Conservation (phyloP, 2,888 invertebrate genomes). For the Cephalotes varians region DNA sequence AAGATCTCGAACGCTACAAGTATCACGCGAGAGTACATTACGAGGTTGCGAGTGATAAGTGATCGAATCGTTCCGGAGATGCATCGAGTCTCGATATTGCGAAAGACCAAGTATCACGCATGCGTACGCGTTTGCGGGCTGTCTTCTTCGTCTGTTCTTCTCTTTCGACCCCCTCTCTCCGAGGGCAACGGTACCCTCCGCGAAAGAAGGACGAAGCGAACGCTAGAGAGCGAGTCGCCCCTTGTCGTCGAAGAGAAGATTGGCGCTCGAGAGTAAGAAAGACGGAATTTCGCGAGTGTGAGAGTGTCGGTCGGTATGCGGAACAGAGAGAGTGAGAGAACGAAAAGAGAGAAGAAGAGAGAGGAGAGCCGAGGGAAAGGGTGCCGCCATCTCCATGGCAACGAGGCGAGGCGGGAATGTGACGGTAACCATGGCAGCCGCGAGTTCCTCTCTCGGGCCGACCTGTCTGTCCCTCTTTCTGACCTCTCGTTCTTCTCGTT, state of each 20-base stretch:
- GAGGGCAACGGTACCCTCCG: slow-evolving; percentile 42
- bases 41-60: slow-evolving; percentile 70
- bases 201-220: slow-evolving; percentile 75
- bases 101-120: slow-evolving; percentile 68
- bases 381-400: slow-evolving; percentile 87
- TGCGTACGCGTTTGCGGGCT: slow-evolving; percentile 68
- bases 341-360: slow-evolving; percentile 67
- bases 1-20: slow-evolving; percentile 27
- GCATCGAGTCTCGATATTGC: slow-evolving; percentile 60
- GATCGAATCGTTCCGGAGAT: slow-evolving; percentile 69
- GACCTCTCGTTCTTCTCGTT: slow-evolving; percentile 76
- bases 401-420: slow-evolving; percentile 86
- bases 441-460: slow-evolving; percentile 82
- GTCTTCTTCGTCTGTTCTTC: slow-evolving; percentile 60
- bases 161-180: slow-evolving; percentile 58
- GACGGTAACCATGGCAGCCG: slow-evolving; percentile 86
- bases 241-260: slow-evolving; percentile 63
- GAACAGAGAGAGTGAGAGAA: slow-evolving; percentile 62
- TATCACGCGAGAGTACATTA: slow-evolving; percentile 33
- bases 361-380: slow-evolving; percentile 69
- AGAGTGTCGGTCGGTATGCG: slow-evolving; percentile 34
- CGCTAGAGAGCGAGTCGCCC: slow-evolving; percentile 67
- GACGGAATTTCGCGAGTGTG: slow-evolving; percentile 48
- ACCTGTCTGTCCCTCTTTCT: slow-evolving; percentile 83
- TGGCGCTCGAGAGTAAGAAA: slow-evolving; percentile 54